phyloP scores from a whole-genome alignment of 2,888 invertebrate genomes.

The Amiota communis region DNA sequence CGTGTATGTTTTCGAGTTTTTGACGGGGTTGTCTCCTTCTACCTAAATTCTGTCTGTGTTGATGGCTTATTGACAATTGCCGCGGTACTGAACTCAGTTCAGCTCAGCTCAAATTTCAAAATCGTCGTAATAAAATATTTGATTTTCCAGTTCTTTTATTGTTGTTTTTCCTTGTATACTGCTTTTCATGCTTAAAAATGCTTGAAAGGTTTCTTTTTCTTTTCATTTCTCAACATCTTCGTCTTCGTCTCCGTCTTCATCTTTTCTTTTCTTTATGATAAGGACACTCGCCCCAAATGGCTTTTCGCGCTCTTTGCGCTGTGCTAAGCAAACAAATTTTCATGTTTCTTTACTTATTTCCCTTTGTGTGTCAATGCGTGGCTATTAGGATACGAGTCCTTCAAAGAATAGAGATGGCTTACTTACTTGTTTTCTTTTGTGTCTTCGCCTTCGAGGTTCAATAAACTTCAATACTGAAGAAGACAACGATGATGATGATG shows the following conservation, averaged over 20 bases:
- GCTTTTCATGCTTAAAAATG: not conserved
- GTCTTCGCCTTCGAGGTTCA: not conserved
- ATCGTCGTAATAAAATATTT: slow-evolving; percentile 13
- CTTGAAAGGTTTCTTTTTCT: slow-evolving; percentile 15
- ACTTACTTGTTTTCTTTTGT: too few species aligned
- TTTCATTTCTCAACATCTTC: not conserved
- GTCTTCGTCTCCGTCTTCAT: not conserved
- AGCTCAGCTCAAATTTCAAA: slow-evolving; percentile 23
- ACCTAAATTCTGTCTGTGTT: not conserved
- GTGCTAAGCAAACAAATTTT: slow-evolving; percentile 13
- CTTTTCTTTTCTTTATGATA: not conserved
- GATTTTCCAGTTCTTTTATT: slow-evolving; percentile 10
- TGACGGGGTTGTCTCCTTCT: not conserved
- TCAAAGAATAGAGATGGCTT: not conserved
- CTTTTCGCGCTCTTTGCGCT: slow-evolving; percentile 31
- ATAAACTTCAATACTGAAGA: not conserved
- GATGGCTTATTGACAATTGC: slow-evolving; percentile 32
- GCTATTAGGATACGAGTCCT: slow-evolving; percentile 12
- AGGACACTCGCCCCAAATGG: slow-evolving; percentile 28
- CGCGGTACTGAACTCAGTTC: slow-evolving; percentile 14
- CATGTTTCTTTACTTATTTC: not conserved
- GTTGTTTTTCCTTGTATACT: slow-evolving; percentile 28
- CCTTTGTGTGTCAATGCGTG: slow-evolving; percentile 8
- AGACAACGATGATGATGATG: too few species aligned
- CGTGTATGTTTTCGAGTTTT: not conserved